These are phyloP conservation scores for Stictocephala bisonia DNA, from an alignment of 2,888 invertebrate species.

Conservation along the genomic window DNA sequence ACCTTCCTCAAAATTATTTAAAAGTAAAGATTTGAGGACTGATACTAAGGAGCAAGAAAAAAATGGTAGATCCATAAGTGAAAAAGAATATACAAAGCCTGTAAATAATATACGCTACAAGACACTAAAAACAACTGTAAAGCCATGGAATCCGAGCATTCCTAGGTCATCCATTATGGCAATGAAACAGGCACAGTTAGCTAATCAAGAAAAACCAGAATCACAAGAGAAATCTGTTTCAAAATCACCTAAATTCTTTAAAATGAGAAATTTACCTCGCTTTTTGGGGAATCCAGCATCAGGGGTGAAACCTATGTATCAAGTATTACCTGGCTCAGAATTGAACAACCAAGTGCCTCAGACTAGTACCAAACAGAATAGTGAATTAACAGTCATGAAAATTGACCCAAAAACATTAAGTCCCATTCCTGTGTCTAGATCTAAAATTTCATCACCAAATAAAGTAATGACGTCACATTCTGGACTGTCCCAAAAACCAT, in stretches of 20 bases:
- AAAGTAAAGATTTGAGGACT: conserved; percentile 34
- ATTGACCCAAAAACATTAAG: conserved; percentile 71
- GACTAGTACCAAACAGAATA: conserved; percentile 5
- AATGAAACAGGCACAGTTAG: conserved; percentile 63
- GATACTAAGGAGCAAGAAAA: not conserved
- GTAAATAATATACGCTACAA: conserved; percentile 66
- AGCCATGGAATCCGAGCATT: conserved; percentile 72
- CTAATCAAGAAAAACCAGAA: conserved; percentile 43
- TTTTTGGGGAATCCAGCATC: conserved; percentile 71
- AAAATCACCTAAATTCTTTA: conserved; percentile 71
- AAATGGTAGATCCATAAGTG: not conserved
- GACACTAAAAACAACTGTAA: conserved; percentile 70
- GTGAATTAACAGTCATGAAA: conserved; percentile 64
- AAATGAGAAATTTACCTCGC: conserved; percentile 69
- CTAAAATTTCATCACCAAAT: conserved; percentile 46
- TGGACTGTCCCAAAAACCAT: conserved; percentile 52
- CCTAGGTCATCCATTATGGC: conserved; percentile 65
- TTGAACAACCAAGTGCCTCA: conserved; percentile 8
- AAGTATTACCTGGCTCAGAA: conserved; percentile 63
- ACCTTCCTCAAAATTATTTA: not conserved
- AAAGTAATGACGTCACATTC: conserved; percentile 55
- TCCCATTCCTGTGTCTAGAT: conserved; percentile 63
- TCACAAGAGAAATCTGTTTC: conserved; percentile 47
- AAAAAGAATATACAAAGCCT: conserved; percentile 60
- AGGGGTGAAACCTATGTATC: conserved; percentile 72